A percentile compares a stretch with the other conserved stretches of the same genome.
These are phyloP conservation scores for Blastobasis lacticolella DNA, from an alignment of 2,888 invertebrate species.

Conservation along the genomic window DNA sequence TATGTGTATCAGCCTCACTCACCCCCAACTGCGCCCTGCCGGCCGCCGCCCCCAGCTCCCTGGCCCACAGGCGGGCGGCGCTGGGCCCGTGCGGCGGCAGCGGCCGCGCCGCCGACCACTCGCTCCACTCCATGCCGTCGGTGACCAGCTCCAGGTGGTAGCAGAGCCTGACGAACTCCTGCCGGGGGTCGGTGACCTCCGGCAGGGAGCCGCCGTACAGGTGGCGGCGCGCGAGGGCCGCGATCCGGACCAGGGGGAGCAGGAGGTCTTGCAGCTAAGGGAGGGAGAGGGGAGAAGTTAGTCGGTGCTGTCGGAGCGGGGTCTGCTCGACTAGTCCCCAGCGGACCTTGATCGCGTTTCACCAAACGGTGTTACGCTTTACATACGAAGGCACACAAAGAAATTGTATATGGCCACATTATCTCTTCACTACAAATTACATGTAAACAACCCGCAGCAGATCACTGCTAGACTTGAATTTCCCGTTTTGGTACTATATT, in stretches of 20 bases:
- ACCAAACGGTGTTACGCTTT: no score
- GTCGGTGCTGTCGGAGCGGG: no score
- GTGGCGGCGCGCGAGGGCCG: slow-evolving; percentile 88
- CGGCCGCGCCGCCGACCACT: slow-evolving; percentile 12
- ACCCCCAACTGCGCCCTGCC: slow-evolving; percentile 52
- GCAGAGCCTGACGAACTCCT: slow-evolving; percentile 85
- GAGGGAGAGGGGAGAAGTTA: slow-evolving; percentile 22
- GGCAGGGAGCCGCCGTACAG: slow-evolving; percentile 85
- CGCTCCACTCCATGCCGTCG: slow-evolving; percentile 11
- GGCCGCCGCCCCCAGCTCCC: slow-evolving; percentile 42
- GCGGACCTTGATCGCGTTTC: no score
- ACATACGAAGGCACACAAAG: no score
- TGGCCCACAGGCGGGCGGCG: slow-evolving; percentile 35
- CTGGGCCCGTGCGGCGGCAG: slow-evolving; percentile 17
- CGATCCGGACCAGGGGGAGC: slow-evolving; percentile 88
- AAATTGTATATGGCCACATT: no score
- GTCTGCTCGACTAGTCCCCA: no score
- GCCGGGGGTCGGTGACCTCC: slow-evolving; percentile 74
- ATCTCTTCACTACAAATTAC: no score
- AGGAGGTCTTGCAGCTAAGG: slow-evolving; percentile 83
- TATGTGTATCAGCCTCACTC: slow-evolving; percentile 19
- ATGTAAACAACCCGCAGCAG: no score
- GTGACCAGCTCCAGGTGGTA: slow-evolving; percentile 78
- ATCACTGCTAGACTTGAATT: no score
- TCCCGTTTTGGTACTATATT: no score